phyloP scores from a whole-genome alignment of 1,140 invertebrate species.

The Philotrypesis tridentata region DNA sequence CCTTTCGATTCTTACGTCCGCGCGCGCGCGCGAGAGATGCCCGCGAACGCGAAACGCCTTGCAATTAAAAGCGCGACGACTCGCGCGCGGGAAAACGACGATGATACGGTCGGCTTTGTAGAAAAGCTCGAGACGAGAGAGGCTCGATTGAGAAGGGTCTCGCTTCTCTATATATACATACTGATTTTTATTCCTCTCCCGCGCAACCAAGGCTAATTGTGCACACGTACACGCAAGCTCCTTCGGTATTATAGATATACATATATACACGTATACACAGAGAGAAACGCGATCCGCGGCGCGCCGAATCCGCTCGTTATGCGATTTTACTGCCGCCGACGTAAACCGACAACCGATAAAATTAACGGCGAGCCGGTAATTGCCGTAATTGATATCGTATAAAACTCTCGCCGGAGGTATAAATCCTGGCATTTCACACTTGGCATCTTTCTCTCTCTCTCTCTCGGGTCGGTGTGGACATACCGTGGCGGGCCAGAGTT shows the following conservation, averaged over 20 bases:
- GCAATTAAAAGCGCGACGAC: conserved; percentile 53
- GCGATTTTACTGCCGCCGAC: background rate
- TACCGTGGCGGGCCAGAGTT: too few relatives aligned
- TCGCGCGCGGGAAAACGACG: background rate
- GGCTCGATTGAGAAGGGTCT: background rate
- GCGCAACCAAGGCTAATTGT: too few relatives aligned
- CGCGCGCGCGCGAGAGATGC: background rate
- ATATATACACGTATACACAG: too few relatives aligned
- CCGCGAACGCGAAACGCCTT: conserved; percentile 46
- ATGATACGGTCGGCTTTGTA: too few relatives aligned
- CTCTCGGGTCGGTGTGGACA: too few relatives aligned
- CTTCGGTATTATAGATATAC: too few relatives aligned
- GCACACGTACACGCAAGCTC: too few relatives aligned
- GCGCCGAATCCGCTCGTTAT: background rate
- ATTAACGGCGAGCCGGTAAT: background rate
- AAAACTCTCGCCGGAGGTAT: background rate
- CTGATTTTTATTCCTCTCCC: too few relatives aligned
- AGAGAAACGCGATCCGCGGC: too few relatives aligned
- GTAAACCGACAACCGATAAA: background rate
- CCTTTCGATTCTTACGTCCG: conserved; percentile 49
- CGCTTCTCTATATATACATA: too few relatives aligned
- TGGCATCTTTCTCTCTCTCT: background rate
- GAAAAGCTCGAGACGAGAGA: too few relatives aligned
- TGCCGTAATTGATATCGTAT: background rate
- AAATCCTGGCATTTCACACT: background rate